Conservation (phyloP, 2,113 vertebrate genomes). For the Microtus richardsoni region DNA sequence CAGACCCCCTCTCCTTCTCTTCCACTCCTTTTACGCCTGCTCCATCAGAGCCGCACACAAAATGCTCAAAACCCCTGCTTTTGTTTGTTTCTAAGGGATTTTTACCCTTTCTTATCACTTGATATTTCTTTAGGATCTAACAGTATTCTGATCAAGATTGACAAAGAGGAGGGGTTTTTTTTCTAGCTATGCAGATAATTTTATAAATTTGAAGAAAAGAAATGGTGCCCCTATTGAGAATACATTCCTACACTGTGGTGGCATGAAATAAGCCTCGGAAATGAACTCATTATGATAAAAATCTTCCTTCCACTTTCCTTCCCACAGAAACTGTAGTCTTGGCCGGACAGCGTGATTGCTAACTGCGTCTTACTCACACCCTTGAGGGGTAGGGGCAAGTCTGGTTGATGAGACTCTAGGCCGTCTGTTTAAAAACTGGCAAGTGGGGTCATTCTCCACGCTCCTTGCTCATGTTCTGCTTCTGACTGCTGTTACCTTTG, state of each 20-base stretch:
- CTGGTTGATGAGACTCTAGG: neutral
- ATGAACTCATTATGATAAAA: neutral
- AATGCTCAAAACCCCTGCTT: neutral
- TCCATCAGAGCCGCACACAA: neutral
- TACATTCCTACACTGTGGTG: neutral
- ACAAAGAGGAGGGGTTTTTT: neutral
- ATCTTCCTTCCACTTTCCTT: too few species aligned
- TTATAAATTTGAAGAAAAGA: neutral
- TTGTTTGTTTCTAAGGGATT: neutral
- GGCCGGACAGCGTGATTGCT: neutral
- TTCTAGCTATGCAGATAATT: neutral
- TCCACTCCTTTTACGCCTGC: too few species aligned
- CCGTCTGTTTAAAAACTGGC: neutral
- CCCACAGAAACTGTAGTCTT: neutral
- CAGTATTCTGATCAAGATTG: neutral
- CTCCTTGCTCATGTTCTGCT: neutral
- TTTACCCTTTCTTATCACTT: neutral
- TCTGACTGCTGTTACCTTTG: neutral
- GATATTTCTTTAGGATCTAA: neutral
- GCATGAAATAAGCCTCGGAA: neutral
- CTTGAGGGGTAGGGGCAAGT: neutral
- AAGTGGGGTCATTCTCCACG: neutral
- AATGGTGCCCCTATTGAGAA: too few species aligned
- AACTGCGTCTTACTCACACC: neutral
- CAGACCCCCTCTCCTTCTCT: neutral